A percentile compares a stretch with the other conserved stretches of the same genome.
Conservation (phyloP, 2,888 invertebrate genomes). For the Dryococelus australis region DNA sequence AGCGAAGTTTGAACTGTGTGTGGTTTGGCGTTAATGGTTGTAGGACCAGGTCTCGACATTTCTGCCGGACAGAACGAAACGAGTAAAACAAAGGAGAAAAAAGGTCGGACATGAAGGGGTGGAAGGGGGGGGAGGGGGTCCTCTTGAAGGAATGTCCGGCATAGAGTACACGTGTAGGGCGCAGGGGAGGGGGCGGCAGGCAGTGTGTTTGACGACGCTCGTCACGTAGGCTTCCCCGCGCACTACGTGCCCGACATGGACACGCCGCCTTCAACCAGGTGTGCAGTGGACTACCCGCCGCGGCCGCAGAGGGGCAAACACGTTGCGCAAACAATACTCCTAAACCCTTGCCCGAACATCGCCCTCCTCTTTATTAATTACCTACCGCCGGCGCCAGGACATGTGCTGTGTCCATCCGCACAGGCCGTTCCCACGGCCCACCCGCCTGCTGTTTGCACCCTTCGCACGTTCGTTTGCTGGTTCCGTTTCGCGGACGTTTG, state of each 20-base stretch:
- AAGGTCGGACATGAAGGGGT: neutral
- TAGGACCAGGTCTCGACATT: neutral
- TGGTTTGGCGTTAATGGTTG: neutral
- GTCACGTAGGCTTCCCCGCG: neutral
- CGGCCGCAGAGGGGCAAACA: neutral
- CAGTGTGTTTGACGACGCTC: neutral
- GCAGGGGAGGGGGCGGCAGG: neutral
- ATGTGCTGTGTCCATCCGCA: neutral
- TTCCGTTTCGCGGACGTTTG: too few relatives aligned
- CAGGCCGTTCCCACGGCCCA: neutral
- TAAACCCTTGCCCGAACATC: neutral
- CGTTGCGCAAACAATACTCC: neutral
- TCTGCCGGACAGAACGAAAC: neutral
- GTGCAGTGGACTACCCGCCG: neutral
- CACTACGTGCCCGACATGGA: neutral
- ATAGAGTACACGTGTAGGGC: neutral
- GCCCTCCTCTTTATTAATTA: too few relatives aligned
- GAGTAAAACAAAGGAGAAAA: neutral
- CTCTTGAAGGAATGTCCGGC: too few relatives aligned
- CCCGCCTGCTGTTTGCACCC: neutral
- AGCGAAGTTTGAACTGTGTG: too few relatives aligned
- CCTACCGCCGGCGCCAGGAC: neutral
- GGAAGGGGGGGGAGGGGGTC: too few relatives aligned
- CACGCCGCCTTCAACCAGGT: neutral
- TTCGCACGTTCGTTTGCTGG: too few relatives aligned